Conservation (phyloP, 2,113 vertebrate species). For the Podilymbus podiceps region DNA sequence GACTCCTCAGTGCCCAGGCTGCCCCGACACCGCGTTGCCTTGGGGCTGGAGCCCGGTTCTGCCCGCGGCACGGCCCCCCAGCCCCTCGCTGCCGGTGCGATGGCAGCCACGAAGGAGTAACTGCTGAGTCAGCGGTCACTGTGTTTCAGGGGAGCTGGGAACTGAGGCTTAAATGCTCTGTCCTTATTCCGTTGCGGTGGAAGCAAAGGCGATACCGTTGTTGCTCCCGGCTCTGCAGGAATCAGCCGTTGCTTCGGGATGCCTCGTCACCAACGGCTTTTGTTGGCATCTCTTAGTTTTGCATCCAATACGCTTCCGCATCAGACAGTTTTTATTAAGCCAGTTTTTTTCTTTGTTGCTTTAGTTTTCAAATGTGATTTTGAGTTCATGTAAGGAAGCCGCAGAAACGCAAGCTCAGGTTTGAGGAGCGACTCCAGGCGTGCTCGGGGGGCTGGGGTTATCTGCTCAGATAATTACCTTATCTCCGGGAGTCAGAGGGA, state of each 20-base stretch:
- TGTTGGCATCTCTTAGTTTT: background rate
- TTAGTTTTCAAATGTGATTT: background rate
- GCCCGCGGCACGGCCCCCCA: background rate
- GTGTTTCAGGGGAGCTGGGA: background rate
- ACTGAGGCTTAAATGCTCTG: background rate
- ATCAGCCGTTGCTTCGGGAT: background rate
- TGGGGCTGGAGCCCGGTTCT: background rate
- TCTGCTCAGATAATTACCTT: background rate
- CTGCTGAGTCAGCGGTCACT: background rate
- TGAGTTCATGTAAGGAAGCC: background rate
- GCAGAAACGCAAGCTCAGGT: background rate
- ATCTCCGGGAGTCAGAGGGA: background rate
- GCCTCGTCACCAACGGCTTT: background rate
- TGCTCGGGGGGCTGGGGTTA: background rate
- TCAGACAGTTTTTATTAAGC: no score
- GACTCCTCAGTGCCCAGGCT: background rate
- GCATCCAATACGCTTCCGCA: accelerated
- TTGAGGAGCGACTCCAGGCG: background rate
- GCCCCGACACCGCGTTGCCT: background rate
- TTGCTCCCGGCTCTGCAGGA: background rate
- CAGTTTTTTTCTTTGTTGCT: background rate
- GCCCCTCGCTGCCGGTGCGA: background rate
- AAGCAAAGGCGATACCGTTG: background rate
- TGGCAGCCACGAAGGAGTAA: no score
- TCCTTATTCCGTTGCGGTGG: background rate